Base-by-base conservation (phyloP, 1,140 invertebrate species). In the Dendrolimus punctatus region DNA sequence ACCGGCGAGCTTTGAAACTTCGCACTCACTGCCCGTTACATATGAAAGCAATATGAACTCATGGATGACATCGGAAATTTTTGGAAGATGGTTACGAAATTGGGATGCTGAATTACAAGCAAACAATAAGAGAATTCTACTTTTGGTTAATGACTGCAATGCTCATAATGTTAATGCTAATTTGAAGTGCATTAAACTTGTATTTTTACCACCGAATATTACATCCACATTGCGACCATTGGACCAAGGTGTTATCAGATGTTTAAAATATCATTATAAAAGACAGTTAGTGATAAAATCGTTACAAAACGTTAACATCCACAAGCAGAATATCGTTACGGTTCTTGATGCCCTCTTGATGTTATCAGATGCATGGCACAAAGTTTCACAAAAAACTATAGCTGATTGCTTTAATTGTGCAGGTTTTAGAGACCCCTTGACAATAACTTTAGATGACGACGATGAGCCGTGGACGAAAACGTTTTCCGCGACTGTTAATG, bases 181-280 rank as follows among this genome's bases (percentile, higher is more conserved):
- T 60, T 9, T 63, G 39, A 58, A 63, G 46, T 60, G 40, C 10
- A 60, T 63, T 47, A 63, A 53, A 54, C 57, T 66, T 23, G 23
- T 3, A 23, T 23, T 23, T 23, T 23, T 23, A 23, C 23, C 23
- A 23, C 23, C 3, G 23, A 63, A 60, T 47, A 36, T 58, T 51
- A 57, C 59, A 48, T 61, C 59, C 51, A 48, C 52, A 51, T 37
- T 58, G 41, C 57, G 60, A 47, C 60, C 53, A 41, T 58, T 62
- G 59, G 45, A 62, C 46, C 65, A 68, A 58, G 57, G 62, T 55
- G 42, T 68, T 53, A 73, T 66, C 63, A 55, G 55, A 45, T 60
- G 47, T 54, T 60, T 68, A 55, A 68, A 73, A 68, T 60, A 55
- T 53, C 55, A 67, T 62, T 70, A 66, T 57, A 72, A 62, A 68